Evolutionary conservation across 2,113 vertebrate genomes (phyloP).

Genomic region (Amazona guildingii): DNA sequence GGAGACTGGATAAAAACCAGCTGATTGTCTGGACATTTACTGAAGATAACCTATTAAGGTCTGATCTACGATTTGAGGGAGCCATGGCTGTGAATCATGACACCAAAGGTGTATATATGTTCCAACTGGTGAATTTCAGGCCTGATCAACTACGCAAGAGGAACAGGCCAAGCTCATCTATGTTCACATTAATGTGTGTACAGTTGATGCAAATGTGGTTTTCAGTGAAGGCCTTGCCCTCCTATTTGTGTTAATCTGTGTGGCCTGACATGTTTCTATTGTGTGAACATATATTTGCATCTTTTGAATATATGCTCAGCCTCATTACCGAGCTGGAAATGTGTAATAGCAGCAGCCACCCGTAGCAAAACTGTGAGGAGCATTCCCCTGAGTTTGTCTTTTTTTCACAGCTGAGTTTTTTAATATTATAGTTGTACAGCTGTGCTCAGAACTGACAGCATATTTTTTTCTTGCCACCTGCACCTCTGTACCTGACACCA

Average conservation of each 20-base stretch:
- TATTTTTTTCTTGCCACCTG: not conserved
- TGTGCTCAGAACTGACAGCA: not conserved
- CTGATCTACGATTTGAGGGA: not conserved
- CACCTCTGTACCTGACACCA: not conserved
- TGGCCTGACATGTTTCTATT: not conserved
- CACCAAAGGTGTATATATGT: not conserved
- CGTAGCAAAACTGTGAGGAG: not conserved
- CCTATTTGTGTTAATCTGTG: not conserved
- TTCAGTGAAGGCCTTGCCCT: not conserved
- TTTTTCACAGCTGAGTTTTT: not conserved
- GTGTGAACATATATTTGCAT: fast-evolving
- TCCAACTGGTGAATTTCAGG: not conserved
- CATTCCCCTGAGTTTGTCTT: not conserved
- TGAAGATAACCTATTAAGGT: not conserved
- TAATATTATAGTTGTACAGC: not conserved
- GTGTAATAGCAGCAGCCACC: not conserved
- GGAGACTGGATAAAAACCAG: not conserved
- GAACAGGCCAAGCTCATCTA: not conserved
- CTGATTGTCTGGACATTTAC: not conserved
- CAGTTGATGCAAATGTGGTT: not conserved
- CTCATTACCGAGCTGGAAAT: not conserved
- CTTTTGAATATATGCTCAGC: fast-evolving
- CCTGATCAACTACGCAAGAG: not conserved
- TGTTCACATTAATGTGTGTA: not conserved
- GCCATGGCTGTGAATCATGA: fast-evolving